Percentiles rank a stretch among this genome's conserved stretches.
These are phyloP conservation scores for Nebria ingens DNA, from an alignment of 1,140 invertebrate species.

Conservation along the genomic window DNA sequence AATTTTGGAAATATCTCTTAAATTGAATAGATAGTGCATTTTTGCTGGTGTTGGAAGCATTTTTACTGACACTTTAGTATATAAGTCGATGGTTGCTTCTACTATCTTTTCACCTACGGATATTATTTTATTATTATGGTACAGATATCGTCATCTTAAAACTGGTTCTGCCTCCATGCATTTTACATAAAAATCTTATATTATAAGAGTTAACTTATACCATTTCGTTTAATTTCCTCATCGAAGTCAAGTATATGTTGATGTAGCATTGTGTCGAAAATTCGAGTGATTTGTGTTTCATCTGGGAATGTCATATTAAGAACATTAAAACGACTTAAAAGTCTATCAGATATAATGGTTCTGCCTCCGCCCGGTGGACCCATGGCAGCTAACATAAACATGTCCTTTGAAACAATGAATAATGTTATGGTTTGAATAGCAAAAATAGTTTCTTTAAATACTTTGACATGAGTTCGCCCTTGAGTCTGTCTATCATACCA, in stretches of 20 bases:
- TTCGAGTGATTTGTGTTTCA: slow-evolving; percentile 63
- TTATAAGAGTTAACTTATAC: slow-evolving; percentile 28
- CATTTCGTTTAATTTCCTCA: slow-evolving; percentile 62
- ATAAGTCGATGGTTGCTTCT: slow-evolving; percentile 61
- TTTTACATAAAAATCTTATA: neutral
- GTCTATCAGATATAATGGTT: slow-evolving; percentile 59
- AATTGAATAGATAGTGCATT: slow-evolving; percentile 81
- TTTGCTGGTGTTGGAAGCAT: slow-evolving; percentile 78
- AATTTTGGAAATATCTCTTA: slow-evolving; percentile 74
- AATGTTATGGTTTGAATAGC: neutral
- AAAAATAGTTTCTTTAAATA: slow-evolving; percentile 20
- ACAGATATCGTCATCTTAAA: no score
- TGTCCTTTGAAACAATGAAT: slow-evolving; percentile 42
- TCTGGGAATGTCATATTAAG: slow-evolving; percentile 74
- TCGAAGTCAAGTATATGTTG: slow-evolving; percentile 70
- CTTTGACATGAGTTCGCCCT: slow-evolving; percentile 57
- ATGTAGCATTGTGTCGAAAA: slow-evolving; percentile 71
- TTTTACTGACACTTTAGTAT: slow-evolving; percentile 53
- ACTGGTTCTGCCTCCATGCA: no score
- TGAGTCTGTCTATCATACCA: slow-evolving; percentile 73
- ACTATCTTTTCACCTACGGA: slow-evolving; percentile 43
- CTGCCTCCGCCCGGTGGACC: slow-evolving; percentile 72
- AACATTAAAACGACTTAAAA: slow-evolving; percentile 67
- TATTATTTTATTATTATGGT: neutral
- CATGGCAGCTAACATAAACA: slow-evolving; percentile 66